Evolutionary conservation across 2,888 invertebrate genomes (phyloP).

Genomic region (Patella ulyssiponensis): DNA sequence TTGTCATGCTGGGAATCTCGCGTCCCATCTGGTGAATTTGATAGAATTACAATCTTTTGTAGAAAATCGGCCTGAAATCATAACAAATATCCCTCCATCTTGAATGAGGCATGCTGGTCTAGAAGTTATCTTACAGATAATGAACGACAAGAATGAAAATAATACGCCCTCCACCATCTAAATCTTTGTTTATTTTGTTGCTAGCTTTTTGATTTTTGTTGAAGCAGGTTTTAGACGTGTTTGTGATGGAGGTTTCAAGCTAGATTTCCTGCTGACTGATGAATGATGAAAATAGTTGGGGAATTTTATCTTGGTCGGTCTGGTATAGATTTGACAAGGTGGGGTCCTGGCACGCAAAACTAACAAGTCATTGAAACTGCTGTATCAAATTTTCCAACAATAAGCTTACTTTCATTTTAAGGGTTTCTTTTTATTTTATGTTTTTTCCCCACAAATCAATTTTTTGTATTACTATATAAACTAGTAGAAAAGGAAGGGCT

Average conservation of each 20-base stretch:
- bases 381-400: too few relatives aligned
- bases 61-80: not conserved
- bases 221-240: too few relatives aligned
- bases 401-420: too few relatives aligned
- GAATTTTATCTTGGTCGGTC: not conserved
- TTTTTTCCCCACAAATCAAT: too few relatives aligned
- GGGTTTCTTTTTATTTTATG: too few relatives aligned
- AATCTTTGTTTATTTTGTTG: constrained; percentile 4
- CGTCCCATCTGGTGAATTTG: constrained; percentile 8
- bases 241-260: too few relatives aligned
- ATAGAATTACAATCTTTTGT: constrained; percentile 4
- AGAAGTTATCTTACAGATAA: not conserved
- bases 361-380: too few relatives aligned
- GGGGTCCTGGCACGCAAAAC: not conserved
- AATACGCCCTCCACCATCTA: not conserved
- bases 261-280: too few relatives aligned
- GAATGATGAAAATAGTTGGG: too few relatives aligned
- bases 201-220: too few relatives aligned
- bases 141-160: constrained; percentile 1
- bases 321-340: constrained; percentile 1
- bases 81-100: constrained; percentile 9
- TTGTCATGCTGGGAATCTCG: not conserved
- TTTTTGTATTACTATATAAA: too few relatives aligned
- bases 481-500: too few relatives aligned
- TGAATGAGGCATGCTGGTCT: not conserved